Base-by-base conservation (phyloP, 2,113 vertebrate species). In the Caracal caracal region DNA sequence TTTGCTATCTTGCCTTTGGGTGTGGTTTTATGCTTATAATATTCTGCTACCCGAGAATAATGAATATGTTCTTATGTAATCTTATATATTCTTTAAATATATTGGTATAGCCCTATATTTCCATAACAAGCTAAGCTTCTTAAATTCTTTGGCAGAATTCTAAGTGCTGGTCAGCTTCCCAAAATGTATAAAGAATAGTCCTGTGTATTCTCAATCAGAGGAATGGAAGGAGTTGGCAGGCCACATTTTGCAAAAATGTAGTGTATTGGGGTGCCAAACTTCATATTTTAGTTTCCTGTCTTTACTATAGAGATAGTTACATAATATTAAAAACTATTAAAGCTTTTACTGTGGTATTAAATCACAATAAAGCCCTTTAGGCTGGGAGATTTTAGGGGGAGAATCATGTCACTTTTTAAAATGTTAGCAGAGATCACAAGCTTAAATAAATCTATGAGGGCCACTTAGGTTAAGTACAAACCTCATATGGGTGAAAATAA, bases 261-360 rank as follows among this genome's bases (percentile, higher is more conserved):
- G 2, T 43, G 1, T 28, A 28, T 56, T 17, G 9, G 4, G 24
- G 11, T 81, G 5, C 20, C 30, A 47, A 82, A 3, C 70, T 95
- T 80, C 65, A 79, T 90, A 47, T 68, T 90, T 94, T 90, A 63
- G 19, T n/a, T 87, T 94, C 20, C 92, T 81, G 6, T 61, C 51
- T 68, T 94, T 89, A 84, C 37, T 88, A 1, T 71, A 59, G 37
- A 87, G 30, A 37, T 35, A 75, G 59, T 30, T 86, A 9, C 28
- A 78, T 51, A 76, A 76, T 76, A 90, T 30, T 84, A 20, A 94
- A 96, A 65, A 56, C 51, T 59, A 75, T 51, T 95, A 85, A 75
- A 93, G 33, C 49, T 68, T 0, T 66, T 90, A 8, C 10, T 79
- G 0, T 85, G 26, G 12, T n/a, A 84, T 76, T 92, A 93, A 95